phyloP scores from a whole-genome alignment of 2,888 invertebrate genomes.

The Eupithecia vulgata region DNA sequence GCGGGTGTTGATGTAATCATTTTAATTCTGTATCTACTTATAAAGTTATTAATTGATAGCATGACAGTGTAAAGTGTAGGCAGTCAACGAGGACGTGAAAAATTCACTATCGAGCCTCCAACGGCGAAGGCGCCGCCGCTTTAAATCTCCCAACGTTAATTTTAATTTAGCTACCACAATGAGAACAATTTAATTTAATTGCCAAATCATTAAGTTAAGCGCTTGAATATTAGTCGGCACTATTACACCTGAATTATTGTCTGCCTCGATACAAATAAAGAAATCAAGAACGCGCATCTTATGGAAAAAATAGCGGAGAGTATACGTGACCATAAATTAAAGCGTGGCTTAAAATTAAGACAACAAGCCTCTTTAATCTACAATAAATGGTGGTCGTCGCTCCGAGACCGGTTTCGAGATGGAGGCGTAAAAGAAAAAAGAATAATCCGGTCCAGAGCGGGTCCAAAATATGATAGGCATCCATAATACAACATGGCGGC shows the following conservation, averaged over 20 bases:
- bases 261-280: slow-evolving; percentile 68
- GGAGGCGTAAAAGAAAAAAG: slow-evolving; percentile 81
- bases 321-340: slow-evolving; percentile 81
- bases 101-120: slow-evolving; percentile 50
- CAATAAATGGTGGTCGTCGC: slow-evolving; percentile 82
- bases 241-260: slow-evolving; percentile 76
- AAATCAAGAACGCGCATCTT: slow-evolving; percentile 76
- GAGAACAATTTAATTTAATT: slow-evolving; percentile 83
- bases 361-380: slow-evolving; percentile 85
- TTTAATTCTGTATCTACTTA: slow-evolving; percentile 21
- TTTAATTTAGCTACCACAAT: slow-evolving; percentile 82
- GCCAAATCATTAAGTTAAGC: slow-evolving; percentile 83
- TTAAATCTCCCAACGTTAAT: slow-evolving; percentile 75
- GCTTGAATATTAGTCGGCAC: slow-evolving; percentile 80
- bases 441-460: slow-evolving; percentile 82
- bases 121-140: slow-evolving; percentile 57
- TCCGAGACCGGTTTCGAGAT: slow-evolving; percentile 79
- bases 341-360: slow-evolving; percentile 84
- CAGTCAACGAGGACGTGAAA: slow-evolving; percentile 51
- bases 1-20: slow-evolving; percentile 35
- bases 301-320: slow-evolving; percentile 75
- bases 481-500: slow-evolving; percentile 84
- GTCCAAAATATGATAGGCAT: slow-evolving; percentile 85
- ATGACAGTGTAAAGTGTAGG: slow-evolving; percentile 17
- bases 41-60: slow-evolving; percentile 13